Conservation (phyloP, 92 coral and sea anemone genomes). For the Umimayanthus chanpuru region DNA sequence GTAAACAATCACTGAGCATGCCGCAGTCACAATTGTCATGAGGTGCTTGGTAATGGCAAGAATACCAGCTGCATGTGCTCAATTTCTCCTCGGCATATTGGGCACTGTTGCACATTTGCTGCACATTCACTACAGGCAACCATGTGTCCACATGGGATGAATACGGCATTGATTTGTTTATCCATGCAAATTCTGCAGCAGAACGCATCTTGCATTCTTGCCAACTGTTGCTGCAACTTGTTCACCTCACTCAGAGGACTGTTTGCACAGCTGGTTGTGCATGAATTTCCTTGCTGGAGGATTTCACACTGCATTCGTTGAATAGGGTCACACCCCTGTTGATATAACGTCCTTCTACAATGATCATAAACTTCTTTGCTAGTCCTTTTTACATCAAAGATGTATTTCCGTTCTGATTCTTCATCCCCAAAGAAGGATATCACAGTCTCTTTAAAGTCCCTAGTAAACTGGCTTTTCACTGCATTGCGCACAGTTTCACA, state of each 20-base stretch:
- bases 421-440: slow-evolving; percentile 94
- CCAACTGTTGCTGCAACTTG: slow-evolving; percentile 68
- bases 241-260: slow-evolving; percentile 43
- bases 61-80: slow-evolving; percentile 77
- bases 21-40: background rate
- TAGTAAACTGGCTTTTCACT: slow-evolving; percentile 90
- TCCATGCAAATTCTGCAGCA: slow-evolving; percentile 98
- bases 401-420: slow-evolving; percentile 93
- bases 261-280: slow-evolving; percentile 15
- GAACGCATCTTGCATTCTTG: slow-evolving; percentile 81
- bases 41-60: slow-evolving; percentile 61
- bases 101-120: slow-evolving; percentile 71
- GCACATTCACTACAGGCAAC: slow-evolving; percentile 90
- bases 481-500: slow-evolving; percentile 95
- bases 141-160: slow-evolving; percentile 98
- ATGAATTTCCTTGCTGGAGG: background rate
- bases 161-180: slow-evolving; percentile 82
- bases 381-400: slow-evolving; percentile 95
- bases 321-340: slow-evolving; percentile 81
- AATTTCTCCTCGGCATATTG: slow-evolving; percentile 85
- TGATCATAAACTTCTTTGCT: slow-evolving; percentile 93
- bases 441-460: slow-evolving; percentile 91
- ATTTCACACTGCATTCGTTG: slow-evolving; percentile 34
- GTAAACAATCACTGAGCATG: no score
- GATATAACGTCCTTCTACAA: slow-evolving; percentile 80